Evolutionary conservation across 2,888 invertebrate genomes (phyloP).

Genomic region (Euproctis similis): DNA sequence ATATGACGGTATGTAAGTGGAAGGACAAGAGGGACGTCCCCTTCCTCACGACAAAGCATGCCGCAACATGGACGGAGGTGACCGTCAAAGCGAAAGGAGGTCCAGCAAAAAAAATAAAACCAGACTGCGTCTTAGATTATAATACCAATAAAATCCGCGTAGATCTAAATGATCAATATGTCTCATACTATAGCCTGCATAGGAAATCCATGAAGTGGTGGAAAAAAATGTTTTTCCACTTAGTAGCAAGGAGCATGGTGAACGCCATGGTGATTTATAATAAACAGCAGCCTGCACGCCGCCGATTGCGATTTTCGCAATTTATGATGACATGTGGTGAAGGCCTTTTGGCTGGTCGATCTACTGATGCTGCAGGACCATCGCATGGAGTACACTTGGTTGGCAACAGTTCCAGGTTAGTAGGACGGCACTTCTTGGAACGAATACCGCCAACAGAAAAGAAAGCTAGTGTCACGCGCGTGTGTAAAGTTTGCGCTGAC

Average conservation of each 20-base stretch:
- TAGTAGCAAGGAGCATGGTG: slow-evolving; percentile 1
- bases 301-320: neutral
- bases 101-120: neutral
- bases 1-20: slow-evolving; percentile 9
- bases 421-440: slow-evolving; percentile 1
- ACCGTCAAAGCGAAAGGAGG: neutral
- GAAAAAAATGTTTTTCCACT: slow-evolving; percentile 14
- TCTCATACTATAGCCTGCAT: neutral
- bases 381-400: neutral
- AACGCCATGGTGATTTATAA: neutral
- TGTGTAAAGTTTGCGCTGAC: slow-evolving; percentile 5
- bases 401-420: neutral
- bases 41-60: slow-evolving; percentile 2
- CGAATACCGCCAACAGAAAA: slow-evolving; percentile 8
- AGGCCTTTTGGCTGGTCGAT: neutral
- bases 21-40: slow-evolving; percentile 10
- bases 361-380: neutral
- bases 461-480: slow-evolving; percentile 8
- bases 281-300: neutral
- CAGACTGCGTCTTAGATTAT: slow-evolving; percentile 5
- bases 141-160: slow-evolving; percentile 5
- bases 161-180: slow-evolving; percentile 7
- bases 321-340: neutral
- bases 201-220: slow-evolving; percentile 10
- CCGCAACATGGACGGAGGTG: slow-evolving; percentile 9